Percentiles rank a stretch among this genome's conserved stretches.
Conservation (phyloP, 2,113 vertebrate species). For the Thunnus maccoyii region DNA sequence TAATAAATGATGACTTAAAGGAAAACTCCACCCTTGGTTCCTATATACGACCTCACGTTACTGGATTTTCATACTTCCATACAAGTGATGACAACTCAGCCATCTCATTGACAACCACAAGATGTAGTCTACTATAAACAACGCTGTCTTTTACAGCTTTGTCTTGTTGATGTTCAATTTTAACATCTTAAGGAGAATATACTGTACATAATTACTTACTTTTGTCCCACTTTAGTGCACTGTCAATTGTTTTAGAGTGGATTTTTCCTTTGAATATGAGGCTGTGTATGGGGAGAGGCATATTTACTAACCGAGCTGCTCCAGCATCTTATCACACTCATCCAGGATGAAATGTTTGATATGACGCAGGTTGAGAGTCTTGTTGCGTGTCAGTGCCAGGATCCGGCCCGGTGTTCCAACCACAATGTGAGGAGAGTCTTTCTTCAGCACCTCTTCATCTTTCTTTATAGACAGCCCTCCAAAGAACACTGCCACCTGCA, state of each 20-base stretch:
- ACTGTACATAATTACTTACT: too few species aligned
- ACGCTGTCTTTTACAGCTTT: too few species aligned
- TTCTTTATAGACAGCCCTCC: conserved; percentile 90
- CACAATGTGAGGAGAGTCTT: conserved; percentile 89
- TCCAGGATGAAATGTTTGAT: conserved; percentile 92
- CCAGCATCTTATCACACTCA: conserved; percentile 91
- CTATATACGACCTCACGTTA: too few species aligned
- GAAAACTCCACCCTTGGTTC: too few species aligned
- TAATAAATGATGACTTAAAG: too few species aligned
- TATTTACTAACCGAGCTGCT: conserved; percentile 87
- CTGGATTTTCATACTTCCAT: too few species aligned
- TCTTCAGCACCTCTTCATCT: conserved; percentile 89
- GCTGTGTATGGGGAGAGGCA: background rate
- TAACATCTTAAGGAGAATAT: too few species aligned
- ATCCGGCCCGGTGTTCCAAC: conserved; percentile 90
- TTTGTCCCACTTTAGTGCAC: background rate
- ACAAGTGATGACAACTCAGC: too few species aligned
- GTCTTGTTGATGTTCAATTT: too few species aligned
- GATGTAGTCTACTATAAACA: too few species aligned
- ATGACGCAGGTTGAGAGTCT: conserved; percentile 89
- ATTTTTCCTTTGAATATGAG: background rate
- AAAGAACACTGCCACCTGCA: conserved; percentile 89
- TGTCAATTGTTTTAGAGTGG: background rate
- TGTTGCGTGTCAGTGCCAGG: conserved; percentile 87
- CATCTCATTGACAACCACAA: too few species aligned